Base-by-base conservation (phyloP, 2,888 invertebrate genomes). In the Baronia brevicornis region DNA sequence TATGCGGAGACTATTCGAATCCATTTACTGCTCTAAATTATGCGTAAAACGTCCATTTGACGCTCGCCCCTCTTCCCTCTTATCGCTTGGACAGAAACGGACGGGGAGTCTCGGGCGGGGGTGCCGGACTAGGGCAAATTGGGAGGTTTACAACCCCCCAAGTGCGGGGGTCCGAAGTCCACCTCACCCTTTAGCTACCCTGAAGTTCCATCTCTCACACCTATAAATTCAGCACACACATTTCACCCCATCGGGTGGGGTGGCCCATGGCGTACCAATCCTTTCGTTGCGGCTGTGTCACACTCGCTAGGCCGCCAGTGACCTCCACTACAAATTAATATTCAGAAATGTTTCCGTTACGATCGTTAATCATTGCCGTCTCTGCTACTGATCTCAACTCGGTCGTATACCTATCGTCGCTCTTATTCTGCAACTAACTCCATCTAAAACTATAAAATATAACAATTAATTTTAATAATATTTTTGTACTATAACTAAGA, bases 11-110 rank as follows among this genome's bases (percentile, higher is more conserved):
- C 72, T 75, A 79, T 78, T 84, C 79, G 79, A 82, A 84, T 80
- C 84, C 85, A 85, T 85, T 85, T 84, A 80, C 80, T 80, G 79
- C 75, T 82, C 82, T 84, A 85, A 85, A 85, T 85, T 85, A 85
- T 85, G 85, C 85, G 84, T 85, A 84, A 85, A 85, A 84, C 84
- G 84, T 84, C 84, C 84, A 84, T 84, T 84, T 84, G 84, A 79
- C 79, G 79, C 71, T 70, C 79, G 66, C 80, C 75, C 79, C 80
- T 80, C 80, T 80, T 72, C 73, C 75, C 80, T 82, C 82, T 82
- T 82, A 82, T 82, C 80, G 82, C 79, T 78, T 80, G 82, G 82
- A 80, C 82, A 82, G 82, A 65, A 75, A 68, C 74, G 59, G 57
- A 54, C 57, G 74, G 69, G 70, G 77, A 62, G 77, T 75, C 73